Conservation (phyloP, 2,113 vertebrate genomes). For the Cynopterus brachyotis region DNA sequence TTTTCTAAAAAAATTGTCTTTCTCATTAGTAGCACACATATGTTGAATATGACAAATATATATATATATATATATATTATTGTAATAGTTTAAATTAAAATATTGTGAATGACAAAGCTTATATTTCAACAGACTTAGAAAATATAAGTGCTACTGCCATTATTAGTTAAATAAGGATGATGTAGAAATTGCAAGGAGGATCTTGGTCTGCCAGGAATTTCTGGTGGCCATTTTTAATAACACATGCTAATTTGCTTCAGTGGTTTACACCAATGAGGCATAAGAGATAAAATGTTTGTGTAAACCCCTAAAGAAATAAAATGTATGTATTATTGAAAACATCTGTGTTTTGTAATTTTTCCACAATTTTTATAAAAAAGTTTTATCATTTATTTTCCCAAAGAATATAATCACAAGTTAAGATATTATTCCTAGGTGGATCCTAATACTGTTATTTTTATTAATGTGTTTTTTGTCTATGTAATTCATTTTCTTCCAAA, state of each 20-base stretch:
- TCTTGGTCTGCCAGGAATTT: slow-evolving; percentile 60
- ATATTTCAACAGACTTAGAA: not conserved
- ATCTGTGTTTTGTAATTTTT: slow-evolving; percentile 53
- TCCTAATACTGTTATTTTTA: slow-evolving; percentile 18
- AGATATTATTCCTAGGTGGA: not conserved
- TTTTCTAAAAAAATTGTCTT: slow-evolving; percentile 27
- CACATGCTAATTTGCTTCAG: slow-evolving; percentile 71
- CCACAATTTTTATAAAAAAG: slow-evolving; percentile 20
- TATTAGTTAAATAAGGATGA: slow-evolving; percentile 62
- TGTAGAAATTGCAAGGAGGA: slow-evolving; percentile 17
- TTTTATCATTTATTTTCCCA: slow-evolving; percentile 30
- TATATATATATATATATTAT: not conserved
- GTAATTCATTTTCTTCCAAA: slow-evolving; percentile 22
- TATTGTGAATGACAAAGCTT: not conserved
- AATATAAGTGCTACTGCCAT: not conserved
- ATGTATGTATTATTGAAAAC: slow-evolving; percentile 56
- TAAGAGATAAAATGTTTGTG: slow-evolving; percentile 58
- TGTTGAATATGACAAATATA: slow-evolving; percentile 11
- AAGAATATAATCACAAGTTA: not conserved
- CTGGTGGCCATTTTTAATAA: slow-evolving; percentile 76
- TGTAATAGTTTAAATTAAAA: slow-evolving; percentile 11
- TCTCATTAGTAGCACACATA: not conserved
- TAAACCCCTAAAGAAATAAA: slow-evolving; percentile 63
- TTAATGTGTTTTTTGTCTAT: slow-evolving; percentile 41
- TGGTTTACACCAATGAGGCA: slow-evolving; percentile 59